Base-by-base conservation (phyloP, 1,140 invertebrate genomes). In the Drosophila teissieri region DNA sequence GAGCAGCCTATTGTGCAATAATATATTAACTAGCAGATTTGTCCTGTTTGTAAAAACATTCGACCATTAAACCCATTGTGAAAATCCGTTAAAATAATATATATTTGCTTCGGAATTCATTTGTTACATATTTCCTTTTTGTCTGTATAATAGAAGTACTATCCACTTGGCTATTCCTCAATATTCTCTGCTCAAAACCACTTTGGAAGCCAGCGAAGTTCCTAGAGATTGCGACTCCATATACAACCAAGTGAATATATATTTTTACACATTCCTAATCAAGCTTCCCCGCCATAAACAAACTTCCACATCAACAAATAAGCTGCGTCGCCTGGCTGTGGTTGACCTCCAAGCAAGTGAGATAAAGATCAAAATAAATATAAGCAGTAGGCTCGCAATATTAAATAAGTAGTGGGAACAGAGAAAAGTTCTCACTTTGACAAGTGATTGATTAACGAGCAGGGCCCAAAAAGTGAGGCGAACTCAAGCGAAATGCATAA, bases 371-470 rank as follows among this genome's bases (percentile, higher is more conserved):
- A 42, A 58, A 83, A 68, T 61, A 61, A 79, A 78, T 65, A 48
- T 55, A 61, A 52, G 40, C 46, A 73, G 54, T 65, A 40, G 14
- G 39, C 31, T 24, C 12, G 24, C 31, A 54, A 53, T 17, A 46
- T 34, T 63, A 31, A 39, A 14, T 53, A 51, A 55, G 31, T 46
- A 72, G 34, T 56, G 46, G 62, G 10, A 56, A 56, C 27, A 34
- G 55, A 42, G 27, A 48, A 48, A 45, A 49, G 40, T 51, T 46
- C 54, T 31, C 19, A 40, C 60, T 54, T 46, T 85, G 78, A 82
- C 83, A 88, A 65, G 64, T 83, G 77, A 84, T 85, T 85, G 78
- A 84, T 85, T 80, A 78, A 78, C 74, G 64, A 76, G 24, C 58
- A 55, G 51, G 64, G 49, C 37, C 69, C 36, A 62, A 78, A 78